Evolutionary conservation across 2,797 vertebrate genomes (phyloP).

Genomic region (Anomalospiza imberbis): DNA sequence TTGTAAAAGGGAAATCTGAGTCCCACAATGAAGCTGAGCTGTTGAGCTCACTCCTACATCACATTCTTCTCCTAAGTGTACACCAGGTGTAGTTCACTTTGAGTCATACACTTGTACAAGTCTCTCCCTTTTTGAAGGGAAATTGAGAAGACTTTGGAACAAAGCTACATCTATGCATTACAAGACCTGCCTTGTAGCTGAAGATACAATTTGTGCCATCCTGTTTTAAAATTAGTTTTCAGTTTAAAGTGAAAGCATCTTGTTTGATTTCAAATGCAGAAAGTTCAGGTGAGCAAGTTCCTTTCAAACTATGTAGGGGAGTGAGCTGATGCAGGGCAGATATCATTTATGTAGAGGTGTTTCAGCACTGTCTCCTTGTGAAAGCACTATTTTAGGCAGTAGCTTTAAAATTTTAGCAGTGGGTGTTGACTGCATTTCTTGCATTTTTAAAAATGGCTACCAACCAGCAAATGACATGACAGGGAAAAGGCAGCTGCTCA

Average conservation of each 20-base stretch:
- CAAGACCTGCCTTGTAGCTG: neutral
- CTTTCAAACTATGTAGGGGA: neutral
- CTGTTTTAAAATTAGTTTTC: neutral
- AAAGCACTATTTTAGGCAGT: neutral
- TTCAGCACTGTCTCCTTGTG: neutral
- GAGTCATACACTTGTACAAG: neutral
- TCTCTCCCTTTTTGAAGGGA: neutral
- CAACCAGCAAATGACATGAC: neutral
- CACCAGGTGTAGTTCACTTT: neutral
- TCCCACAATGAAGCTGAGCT: too few relatives aligned
- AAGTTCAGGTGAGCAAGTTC: neutral
- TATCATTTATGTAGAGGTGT: neutral
- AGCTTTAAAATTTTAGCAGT: neutral
- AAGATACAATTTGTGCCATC: neutral
- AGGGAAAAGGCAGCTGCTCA: neutral
- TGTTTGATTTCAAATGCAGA: neutral
- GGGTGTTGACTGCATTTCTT: neutral
- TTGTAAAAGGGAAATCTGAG: neutral
- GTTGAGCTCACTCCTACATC: fast-evolving
- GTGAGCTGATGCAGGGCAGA: neutral
- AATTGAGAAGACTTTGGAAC: neutral
- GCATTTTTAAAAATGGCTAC: neutral
- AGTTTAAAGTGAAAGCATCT: neutral
- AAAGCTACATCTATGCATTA: neutral
- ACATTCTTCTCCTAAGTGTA: neutral